phyloP scores from a whole-genome alignment of 2,113 vertebrate genomes.

The Eclectus roratus region DNA sequence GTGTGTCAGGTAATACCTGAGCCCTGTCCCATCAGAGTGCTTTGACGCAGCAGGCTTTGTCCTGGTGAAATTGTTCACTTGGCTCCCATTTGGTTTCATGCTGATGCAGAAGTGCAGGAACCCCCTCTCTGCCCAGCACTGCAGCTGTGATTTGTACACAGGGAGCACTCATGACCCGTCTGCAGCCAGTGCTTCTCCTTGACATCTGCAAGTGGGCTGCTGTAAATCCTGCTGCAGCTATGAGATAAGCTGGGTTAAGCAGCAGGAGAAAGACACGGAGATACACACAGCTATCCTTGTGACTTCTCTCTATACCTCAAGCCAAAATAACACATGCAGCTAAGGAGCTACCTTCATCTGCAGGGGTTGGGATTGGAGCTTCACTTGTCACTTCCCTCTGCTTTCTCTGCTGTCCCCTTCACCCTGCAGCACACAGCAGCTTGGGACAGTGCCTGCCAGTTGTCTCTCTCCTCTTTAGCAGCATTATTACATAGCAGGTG shows the following conservation, averaged over 20 bases:
- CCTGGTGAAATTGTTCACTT: background rate
- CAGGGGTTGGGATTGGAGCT: background rate
- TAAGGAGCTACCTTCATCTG: background rate
- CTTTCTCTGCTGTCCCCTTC: background rate
- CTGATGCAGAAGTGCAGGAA: rapidly evolving
- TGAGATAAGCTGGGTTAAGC: background rate
- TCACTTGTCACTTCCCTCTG: background rate
- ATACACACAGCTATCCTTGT: background rate
- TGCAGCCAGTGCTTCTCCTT: background rate
- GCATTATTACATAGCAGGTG: background rate
- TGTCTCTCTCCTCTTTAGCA: background rate
- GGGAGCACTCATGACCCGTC: background rate
- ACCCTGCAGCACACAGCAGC: background rate
- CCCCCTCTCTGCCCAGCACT: background rate
- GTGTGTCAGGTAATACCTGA: rapidly evolving
- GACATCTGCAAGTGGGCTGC: background rate
- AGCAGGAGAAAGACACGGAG: background rate
- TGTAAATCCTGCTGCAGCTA: background rate
- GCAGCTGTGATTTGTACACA: background rate
- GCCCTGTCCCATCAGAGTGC: background rate
- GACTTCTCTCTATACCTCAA: background rate
- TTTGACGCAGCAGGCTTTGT: background rate
- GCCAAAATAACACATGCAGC: background rate
- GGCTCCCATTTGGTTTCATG: background rate
- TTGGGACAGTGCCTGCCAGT: background rate